Percentiles rank a stretch among this genome's conserved stretches.
Conservation (phyloP, 2,113 vertebrate genomes). For the Leucosticte australis region DNA sequence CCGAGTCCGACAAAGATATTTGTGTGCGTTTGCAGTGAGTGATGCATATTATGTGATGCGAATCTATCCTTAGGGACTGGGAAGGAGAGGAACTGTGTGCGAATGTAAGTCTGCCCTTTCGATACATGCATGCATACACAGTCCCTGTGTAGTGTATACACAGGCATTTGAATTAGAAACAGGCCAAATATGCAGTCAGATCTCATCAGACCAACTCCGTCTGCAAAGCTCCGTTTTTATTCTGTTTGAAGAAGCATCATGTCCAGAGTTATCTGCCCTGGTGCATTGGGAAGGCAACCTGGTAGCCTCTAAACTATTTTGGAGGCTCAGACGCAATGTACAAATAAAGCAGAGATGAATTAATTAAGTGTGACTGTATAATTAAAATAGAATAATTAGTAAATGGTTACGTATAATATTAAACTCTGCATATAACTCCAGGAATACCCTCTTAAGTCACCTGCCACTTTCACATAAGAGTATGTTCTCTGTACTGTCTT, state of each 20-base stretch:
- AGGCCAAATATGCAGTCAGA: conserved; percentile 8
- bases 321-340: conserved; percentile 44
- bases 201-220: conserved; percentile 19
- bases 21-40: not conserved
- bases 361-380: conserved; percentile 76
- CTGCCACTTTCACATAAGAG: not conserved
- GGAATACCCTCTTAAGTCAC: conserved; percentile 55
- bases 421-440: conserved; percentile 53
- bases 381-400: conserved; percentile 75
- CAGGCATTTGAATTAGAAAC: conserved; percentile 11
- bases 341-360: conserved; percentile 73
- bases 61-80: not conserved
- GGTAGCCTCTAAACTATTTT: conserved; percentile 59
- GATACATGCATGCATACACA: not conserved
- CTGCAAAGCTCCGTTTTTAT: conserved; percentile 10
- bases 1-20: conserved; percentile 40
- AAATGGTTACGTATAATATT: conserved; percentile 67
- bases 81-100: conserved; percentile 4
- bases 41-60: not conserved
- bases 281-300: not conserved
- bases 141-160: not conserved
- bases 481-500: not conserved
- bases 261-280: not conserved
- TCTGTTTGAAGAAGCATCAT: conserved; percentile 6
- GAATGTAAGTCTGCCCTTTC: not conserved